phyloP scores from a whole-genome alignment of 2,888 invertebrate species.

The Conops quadrifasciatus region DNA sequence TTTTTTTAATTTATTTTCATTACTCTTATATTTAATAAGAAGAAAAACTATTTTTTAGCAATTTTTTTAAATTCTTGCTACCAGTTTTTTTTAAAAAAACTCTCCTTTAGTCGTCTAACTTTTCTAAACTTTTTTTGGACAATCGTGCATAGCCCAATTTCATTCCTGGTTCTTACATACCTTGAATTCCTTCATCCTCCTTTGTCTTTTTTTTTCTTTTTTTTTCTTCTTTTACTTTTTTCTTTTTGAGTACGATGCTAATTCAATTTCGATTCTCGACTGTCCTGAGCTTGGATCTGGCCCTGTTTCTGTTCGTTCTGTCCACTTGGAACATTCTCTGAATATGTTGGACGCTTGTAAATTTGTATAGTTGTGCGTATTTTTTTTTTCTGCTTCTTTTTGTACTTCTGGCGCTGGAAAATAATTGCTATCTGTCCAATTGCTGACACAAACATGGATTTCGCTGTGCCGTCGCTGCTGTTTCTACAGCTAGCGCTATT shows the following conservation, averaged over 20 bases:
- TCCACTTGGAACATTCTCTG: background rate
- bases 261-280: conserved; percentile 22
- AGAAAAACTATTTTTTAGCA: no score
- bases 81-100: no score
- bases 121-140: background rate
- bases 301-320: background rate
- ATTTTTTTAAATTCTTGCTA: no score
- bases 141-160: background rate
- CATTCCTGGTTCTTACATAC: background rate
- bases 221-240: background rate
- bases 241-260: background rate
- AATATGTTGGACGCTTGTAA: background rate
- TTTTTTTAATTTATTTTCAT: no score
- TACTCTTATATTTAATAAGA: no score
- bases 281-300: background rate
- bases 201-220: background rate
- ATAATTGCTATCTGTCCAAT: conserved; percentile 28
- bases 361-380: background rate
- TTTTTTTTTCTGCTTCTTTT: background rate
- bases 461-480: conserved; percentile 13
- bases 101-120: no score
- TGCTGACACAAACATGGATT: conserved; percentile 32
- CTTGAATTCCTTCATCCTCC: no score
- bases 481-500: background rate
- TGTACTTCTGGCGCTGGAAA: conserved; percentile 12